Evolutionary conservation across 2,888 invertebrate genomes (phyloP).

Genomic region (Theodoxus fluviatilis): DNA sequence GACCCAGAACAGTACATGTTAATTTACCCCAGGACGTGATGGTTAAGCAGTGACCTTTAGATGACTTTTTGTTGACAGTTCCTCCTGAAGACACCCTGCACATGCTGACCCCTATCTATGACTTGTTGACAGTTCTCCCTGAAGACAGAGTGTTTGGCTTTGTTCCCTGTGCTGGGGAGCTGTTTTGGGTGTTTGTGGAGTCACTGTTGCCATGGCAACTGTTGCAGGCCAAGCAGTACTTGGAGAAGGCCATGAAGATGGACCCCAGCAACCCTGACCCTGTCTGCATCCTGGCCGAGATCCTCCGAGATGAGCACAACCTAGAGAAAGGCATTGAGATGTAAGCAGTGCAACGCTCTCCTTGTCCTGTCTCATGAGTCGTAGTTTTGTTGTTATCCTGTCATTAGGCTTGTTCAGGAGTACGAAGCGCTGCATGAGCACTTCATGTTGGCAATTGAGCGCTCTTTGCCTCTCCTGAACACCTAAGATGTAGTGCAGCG

Average conservation of each 20-base stretch:
- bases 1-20: no score
- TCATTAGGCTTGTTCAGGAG: no score
- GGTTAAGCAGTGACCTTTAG: no score
- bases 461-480: no score
- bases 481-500: no score
- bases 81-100: no score
- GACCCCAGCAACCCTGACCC: conserved; percentile 79
- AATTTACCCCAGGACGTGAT: no score
- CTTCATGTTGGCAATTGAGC: no score
- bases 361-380: background rate
- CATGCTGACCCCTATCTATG: background rate
- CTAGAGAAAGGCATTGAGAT: conserved; percentile 75
- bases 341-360: conserved; percentile 42
- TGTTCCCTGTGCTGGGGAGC: background rate
- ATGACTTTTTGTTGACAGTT: no score
- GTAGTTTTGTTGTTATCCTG: no score
- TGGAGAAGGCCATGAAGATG: conserved; percentile 77
- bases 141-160: background rate
- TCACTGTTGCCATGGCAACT: background rate
- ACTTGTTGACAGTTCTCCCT: background rate
- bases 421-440: no score
- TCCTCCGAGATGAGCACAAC: conserved; percentile 71
- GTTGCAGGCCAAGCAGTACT: conserved; percentile 72
- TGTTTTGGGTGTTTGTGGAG: background rate
- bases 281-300: conserved; percentile 76